Conservation (phyloP, 2,797 vertebrate species). For the Enteromius argenteus region DNA sequence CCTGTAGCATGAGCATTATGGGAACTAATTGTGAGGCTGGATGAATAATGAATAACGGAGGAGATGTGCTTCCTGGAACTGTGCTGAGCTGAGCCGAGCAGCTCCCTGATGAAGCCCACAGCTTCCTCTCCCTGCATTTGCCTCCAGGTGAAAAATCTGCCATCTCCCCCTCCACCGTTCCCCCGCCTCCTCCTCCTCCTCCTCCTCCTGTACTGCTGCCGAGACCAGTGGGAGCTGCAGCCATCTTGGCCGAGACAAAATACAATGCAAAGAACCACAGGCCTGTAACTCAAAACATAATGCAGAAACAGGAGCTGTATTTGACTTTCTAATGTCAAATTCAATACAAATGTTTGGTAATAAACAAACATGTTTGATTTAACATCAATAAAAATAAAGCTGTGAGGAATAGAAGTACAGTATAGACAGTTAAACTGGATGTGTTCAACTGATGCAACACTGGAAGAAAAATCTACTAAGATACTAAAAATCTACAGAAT, state of each 20-base stretch:
- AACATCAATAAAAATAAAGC: not conserved
- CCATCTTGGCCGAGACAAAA: constrained; percentile 27
- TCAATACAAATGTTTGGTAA: not conserved
- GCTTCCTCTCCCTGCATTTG: constrained; percentile 75
- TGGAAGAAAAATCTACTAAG: not conserved
- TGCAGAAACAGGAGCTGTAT: not conserved
- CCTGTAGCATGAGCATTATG: constrained; percentile 70
- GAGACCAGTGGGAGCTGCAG: constrained; percentile 24
- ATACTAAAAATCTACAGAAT: not conserved
- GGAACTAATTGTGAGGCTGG: constrained; percentile 81
- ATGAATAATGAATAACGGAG: constrained; percentile 83
- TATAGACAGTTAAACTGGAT: not conserved
- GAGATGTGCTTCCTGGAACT: constrained; percentile 81
- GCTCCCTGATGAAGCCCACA: constrained; percentile 74
- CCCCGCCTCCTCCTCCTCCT: not conserved
- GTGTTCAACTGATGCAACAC: not conserved
- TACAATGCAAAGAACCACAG: constrained; percentile 2
- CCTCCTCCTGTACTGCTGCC: constrained; percentile 7
- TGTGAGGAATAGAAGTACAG: not conserved
- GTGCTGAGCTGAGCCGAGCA: constrained; percentile 66
- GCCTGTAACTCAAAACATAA: not conserved
- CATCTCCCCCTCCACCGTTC: constrained; percentile 54
- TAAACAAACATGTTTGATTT: not conserved
- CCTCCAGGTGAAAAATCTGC: constrained; percentile 83
- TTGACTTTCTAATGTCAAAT: not conserved